A percentile compares a stretch with the other conserved stretches of the same genome.
These are phyloP conservation scores for Pluvialis apricaria DNA, from an alignment of 2,113 vertebrate genomes.

Conservation along the genomic window DNA sequence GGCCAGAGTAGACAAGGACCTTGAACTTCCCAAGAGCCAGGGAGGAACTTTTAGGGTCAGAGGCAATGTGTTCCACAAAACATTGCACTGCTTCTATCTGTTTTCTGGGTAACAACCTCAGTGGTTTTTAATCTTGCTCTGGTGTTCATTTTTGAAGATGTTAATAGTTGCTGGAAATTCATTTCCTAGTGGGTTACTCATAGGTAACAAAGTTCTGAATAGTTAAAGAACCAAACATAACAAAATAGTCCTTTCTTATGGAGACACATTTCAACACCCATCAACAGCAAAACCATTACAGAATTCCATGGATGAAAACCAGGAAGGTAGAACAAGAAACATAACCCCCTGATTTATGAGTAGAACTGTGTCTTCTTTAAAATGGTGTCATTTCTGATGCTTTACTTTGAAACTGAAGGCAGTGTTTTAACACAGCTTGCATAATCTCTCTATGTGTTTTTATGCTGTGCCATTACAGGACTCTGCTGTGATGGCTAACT, in stretches of 20 bases:
- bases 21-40: neutral
- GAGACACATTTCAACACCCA: neutral
- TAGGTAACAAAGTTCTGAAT: neutral
- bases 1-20: neutral
- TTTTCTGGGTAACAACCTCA: neutral
- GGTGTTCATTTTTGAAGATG: neutral
- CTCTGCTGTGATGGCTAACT: neutral
- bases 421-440: neutral
- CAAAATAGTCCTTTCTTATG: neutral
- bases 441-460: neutral
- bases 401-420: neutral
- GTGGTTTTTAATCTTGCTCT: neutral
- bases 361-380: neutral
- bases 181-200: neutral
- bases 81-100: fast-evolving
- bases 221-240: neutral
- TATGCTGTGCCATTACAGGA: neutral
- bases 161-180: neutral
- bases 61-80: neutral
- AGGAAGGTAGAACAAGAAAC: neutral
- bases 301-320: neutral
- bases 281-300: neutral
- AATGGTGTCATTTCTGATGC: neutral
- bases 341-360: neutral
- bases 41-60: neutral